A percentile compares a stretch with the other conserved stretches of the same genome.
Evolutionary conservation across 2,113 vertebrate species (phyloP).

Genomic region (Coregonus clupeaformis): DNA sequence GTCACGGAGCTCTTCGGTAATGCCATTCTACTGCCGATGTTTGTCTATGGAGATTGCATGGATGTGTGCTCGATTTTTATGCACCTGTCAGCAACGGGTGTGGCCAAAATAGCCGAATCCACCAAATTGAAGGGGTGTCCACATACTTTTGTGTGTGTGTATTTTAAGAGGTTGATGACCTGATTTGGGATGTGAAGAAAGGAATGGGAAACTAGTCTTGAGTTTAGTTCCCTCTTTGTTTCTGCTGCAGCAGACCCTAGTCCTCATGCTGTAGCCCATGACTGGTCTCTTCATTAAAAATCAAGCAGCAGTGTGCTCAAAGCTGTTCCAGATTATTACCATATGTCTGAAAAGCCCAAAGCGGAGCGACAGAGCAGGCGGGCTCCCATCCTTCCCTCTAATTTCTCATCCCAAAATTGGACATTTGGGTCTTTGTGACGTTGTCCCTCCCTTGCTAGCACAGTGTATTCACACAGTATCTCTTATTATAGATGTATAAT

Average conservation of each 20-base stretch:
- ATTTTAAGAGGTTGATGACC: slow-evolving; percentile 8
- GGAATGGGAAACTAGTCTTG: slow-evolving; percentile 20
- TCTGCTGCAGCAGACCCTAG: slow-evolving; percentile 44
- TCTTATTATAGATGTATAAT: slow-evolving; percentile 59
- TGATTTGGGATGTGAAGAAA: slow-evolving; percentile 44
- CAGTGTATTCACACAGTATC: slow-evolving; percentile 61
- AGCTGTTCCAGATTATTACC: slow-evolving; percentile 76
- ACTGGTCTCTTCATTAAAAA: slow-evolving; percentile 71
- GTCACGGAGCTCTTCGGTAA: no score
- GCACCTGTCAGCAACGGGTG: no score
- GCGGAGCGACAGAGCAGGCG: slow-evolving; percentile 56
- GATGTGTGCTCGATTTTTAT: no score
- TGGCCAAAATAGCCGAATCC: no score
- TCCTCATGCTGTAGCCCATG: slow-evolving; percentile 58
- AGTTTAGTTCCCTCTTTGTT: slow-evolving; percentile 39
- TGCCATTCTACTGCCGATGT: no score
- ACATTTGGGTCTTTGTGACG: slow-evolving; percentile 71
- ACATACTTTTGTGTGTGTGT: no score
- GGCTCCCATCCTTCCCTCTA: slow-evolving; percentile 74
- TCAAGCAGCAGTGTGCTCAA: slow-evolving; percentile 68
- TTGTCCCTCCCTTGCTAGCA: slow-evolving; percentile 64
- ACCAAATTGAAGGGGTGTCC: no score
- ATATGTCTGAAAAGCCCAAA: slow-evolving; percentile 73
- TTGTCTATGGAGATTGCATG: no score
- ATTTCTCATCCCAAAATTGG: slow-evolving; percentile 82